Percentiles rank a stretch among this genome's conserved stretches.
Conservation (phyloP, 2,888 invertebrate genomes). For the Alentia gelatinosa region DNA sequence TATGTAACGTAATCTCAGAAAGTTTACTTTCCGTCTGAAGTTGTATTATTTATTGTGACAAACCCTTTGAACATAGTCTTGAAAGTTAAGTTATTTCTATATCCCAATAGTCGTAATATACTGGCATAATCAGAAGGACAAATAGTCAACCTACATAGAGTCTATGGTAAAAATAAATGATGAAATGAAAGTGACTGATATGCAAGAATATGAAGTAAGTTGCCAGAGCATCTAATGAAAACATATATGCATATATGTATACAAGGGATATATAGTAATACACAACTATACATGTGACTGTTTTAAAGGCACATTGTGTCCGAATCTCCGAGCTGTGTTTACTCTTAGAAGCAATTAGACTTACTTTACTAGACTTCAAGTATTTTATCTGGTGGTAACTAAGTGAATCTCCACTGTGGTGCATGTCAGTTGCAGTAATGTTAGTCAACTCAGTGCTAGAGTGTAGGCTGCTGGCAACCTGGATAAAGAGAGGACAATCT, state of each 20-base stretch:
- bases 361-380: neutral
- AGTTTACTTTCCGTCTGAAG: neutral
- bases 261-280: neutral
- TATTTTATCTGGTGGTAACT: neutral
- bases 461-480: neutral
- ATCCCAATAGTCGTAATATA: no score
- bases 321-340: neutral
- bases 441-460: neutral
- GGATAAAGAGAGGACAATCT: neutral
- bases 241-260: neutral
- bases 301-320: neutral
- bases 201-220: no score
- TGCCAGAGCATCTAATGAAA: neutral
- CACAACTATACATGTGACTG: neutral
- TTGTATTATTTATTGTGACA: no score
- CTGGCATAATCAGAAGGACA: no score
- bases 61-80: no score
- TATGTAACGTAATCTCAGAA: neutral
- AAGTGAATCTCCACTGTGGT: neutral
- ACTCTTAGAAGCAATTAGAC: neutral
- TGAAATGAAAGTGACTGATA: no score
- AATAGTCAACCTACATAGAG: no score
- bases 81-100: no score
- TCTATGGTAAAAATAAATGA: no score
- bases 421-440: neutral